Evolutionary conservation across 2,888 invertebrate species (phyloP).

Genomic region (Chrysolina americana): DNA sequence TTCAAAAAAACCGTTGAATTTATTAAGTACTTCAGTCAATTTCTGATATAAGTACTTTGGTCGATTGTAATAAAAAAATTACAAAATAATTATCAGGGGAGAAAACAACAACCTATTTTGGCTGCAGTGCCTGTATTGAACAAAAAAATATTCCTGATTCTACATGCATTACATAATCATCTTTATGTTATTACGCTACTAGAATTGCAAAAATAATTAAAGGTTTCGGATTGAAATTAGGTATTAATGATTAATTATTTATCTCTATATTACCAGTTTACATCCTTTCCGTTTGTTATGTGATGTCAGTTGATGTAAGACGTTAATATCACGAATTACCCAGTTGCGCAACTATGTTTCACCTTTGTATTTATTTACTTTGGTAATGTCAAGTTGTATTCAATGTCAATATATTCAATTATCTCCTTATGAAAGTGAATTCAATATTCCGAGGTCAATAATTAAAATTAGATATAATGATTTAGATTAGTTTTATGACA

Average conservation of each 20-base stretch:
- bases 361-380: slow-evolving; percentile 34
- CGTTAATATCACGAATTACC: slow-evolving; percentile 1
- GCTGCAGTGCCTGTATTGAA: too few relatives aligned
- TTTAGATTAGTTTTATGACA: slow-evolving; percentile 15
- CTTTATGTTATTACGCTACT: background rate
- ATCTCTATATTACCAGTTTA: background rate
- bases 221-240: background rate
- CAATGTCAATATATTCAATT: slow-evolving; percentile 46
- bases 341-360: slow-evolving; percentile 18
- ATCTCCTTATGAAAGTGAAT: slow-evolving; percentile 44
- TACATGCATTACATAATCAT: too few relatives aligned
- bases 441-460: slow-evolving; percentile 42
- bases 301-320: slow-evolving; percentile 5
- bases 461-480: slow-evolving; percentile 34
- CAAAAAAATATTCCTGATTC: too few relatives aligned
- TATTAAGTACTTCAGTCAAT: too few relatives aligned
- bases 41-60: too few relatives aligned
- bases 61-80: too few relatives aligned
- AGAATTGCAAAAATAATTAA: background rate
- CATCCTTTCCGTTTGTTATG: slow-evolving; percentile 5
- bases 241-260: background rate
- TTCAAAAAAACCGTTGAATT: too few relatives aligned
- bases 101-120: too few relatives aligned
- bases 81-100: too few relatives aligned
- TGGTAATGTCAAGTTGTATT: slow-evolving; percentile 35